Evolutionary conservation across 2,797 vertebrate species (phyloP).

Genomic region (Selene dorsalis): DNA sequence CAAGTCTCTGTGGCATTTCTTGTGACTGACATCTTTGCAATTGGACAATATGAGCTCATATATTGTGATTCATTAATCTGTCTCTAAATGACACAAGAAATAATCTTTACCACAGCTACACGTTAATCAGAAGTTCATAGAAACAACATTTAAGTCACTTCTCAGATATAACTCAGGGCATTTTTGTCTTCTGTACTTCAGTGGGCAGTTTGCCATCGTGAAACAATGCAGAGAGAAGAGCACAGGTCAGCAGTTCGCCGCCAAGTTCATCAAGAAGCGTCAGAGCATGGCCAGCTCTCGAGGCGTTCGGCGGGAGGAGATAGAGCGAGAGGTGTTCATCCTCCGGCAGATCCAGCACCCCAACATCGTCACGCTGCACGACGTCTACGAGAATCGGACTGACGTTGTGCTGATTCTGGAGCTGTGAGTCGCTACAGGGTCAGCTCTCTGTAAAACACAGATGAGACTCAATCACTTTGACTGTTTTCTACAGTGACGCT

Average conservation of each 20-base stretch:
- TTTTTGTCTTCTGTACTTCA: constrained; percentile 57
- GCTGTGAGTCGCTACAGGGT: constrained; percentile 67
- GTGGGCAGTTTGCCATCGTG: constrained; percentile 97
- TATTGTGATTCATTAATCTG: not conserved
- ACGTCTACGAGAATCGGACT: constrained; percentile 94
- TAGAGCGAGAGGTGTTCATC: constrained; percentile 94
- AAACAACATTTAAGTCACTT: not conserved
- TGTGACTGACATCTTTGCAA: not conserved
- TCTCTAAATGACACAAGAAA: not conserved
- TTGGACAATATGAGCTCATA: not conserved
- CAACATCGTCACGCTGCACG: constrained; percentile 93
- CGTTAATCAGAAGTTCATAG: not conserved
- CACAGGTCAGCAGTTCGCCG: constrained; percentile 87
- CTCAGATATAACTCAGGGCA: too few relatives aligned
- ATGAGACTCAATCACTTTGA: too few relatives aligned
- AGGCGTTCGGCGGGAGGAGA: constrained; percentile 93
- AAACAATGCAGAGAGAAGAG: constrained; percentile 92
- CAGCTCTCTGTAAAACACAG: too few relatives aligned
- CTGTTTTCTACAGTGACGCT: too few relatives aligned
- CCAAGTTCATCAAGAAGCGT: constrained; percentile 98
- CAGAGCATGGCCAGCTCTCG: constrained; percentile 91
- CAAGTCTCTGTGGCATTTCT: not conserved
- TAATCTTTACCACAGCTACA: not conserved
- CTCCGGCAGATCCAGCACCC: constrained; percentile 90
- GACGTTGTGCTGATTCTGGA: constrained; percentile 97